A percentile compares a stretch with the other conserved stretches of the same genome.
phyloP scores from a whole-genome alignment of 2,113 vertebrate species.

The Motacilla alba region DNA sequence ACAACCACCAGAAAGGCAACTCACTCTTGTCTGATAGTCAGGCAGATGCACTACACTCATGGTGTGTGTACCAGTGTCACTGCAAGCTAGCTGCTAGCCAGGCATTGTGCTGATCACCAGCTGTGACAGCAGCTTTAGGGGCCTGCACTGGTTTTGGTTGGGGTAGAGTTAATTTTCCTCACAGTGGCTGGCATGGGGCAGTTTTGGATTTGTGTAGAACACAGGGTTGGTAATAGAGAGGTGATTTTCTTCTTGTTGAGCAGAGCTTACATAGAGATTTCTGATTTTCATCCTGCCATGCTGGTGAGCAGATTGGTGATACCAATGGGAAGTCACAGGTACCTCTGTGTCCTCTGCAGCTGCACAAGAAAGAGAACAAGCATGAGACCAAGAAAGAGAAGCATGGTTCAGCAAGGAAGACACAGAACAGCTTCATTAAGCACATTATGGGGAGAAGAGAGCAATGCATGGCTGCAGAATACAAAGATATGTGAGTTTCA shows the following conservation, averaged over 20 bases:
- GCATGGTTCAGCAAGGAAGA: background rate
- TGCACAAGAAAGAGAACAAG: background rate
- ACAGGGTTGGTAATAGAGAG: background rate
- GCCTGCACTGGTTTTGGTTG: background rate
- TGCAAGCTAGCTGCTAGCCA: background rate
- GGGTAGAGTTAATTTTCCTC: background rate
- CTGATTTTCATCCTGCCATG: background rate
- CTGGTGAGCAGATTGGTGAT: background rate
- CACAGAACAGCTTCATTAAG: background rate
- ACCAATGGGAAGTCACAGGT: background rate
- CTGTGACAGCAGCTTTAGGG: background rate
- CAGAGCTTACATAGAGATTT: background rate
- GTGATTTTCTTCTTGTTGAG: background rate
- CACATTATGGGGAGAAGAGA: background rate
- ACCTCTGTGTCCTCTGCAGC: background rate
- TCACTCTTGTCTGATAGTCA: background rate
- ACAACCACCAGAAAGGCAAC: background rate
- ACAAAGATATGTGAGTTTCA: background rate
- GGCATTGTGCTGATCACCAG: background rate
- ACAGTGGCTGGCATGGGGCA: too few species aligned
- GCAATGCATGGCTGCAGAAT: background rate
- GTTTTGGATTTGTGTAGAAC: background rate
- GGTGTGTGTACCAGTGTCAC: rapidly evolving
- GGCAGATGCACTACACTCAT: background rate
- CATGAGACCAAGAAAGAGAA: background rate